Evolutionary conservation across 92 coral and sea anemone species (phyloP), one percentile per base, ranked within the genome.

Genomic region (Zoanthus gigantus): DNA sequence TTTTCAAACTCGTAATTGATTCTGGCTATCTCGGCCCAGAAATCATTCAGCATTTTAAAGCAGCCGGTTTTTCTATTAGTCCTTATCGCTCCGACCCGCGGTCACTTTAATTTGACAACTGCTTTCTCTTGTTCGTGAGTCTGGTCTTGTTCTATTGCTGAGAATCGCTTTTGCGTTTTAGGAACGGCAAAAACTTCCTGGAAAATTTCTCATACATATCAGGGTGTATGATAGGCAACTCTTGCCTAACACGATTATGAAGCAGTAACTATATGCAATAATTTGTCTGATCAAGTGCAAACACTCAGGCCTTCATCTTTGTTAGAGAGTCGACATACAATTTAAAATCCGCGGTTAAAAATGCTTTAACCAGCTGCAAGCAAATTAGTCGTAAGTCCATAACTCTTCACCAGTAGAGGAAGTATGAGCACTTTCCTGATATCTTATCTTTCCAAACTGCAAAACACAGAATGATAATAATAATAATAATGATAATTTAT

Each of bases 61-160:
- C 63, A 56, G 63, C 63, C 29, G 90, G 90, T 12, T 90, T 81
- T 30, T 86, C 93, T 2, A 84, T 91, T 5, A 91, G 83, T 28
- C 93, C 85, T 0, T 82, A 23, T 23, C 23, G 23, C 23, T 23
- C 88, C 17, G 93, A 90, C 2, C 83, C 74, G 18, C 83, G 47
- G 42, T 85, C 74, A 3, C 83, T 83, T 44, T 85, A 23, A 23
- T 23, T 23, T 85, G 83, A 85, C 76, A 16, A 56, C 63, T 56
- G 63, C 63, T 5, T 56, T 56, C 17, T 56, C 13, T 14, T 56
- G 63, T 10, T 56, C 63, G 10, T 56, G 63, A 56, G 63, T 14
- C 63, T 56, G 63, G 63, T 56, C 63, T 32, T 74, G 30, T 42
- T 56, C 78, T 2, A 74, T 74, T 8, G 78, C 60, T 13, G 78